Evolutionary conservation across 2,113 vertebrate genomes (phyloP), one percentile per base, ranked within the genome.

Genomic region (Cebidichthys violaceus): DNA sequence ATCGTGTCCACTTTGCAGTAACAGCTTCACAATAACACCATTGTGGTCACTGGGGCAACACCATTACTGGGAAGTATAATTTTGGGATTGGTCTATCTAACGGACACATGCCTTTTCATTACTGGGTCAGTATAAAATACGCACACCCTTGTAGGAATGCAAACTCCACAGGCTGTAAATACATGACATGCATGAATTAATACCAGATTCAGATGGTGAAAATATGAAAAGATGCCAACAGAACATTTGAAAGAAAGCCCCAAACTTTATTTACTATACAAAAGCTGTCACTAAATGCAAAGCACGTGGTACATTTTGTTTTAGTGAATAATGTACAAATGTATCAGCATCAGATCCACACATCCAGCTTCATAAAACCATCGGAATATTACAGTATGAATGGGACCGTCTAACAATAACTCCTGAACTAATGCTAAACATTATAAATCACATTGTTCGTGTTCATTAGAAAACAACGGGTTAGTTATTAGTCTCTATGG

Each of bases 201-300:
- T 17, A 77, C 0, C 45, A 43, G 17, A 75, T 33, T 62, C 41
- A 39, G 11, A 55, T 55, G n/a, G 14, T 77, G 8, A 69, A 67
- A 37, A 61, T 7, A 55, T 41, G n/a, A n/a, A n/a, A 33, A 3
- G 0, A 52, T n/a, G 15, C 20, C 4, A 37, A 20, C 0, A 17
- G 11, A 47, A 11, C 24, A 74, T 54, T 22, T 1, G 27, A n/a
- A 22, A 29, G 18, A 66, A 57, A 4, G 0, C 0, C 2, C 2
- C 0, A 17, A 18, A 24, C n/a, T 67, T 64, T 64, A 69, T 74
- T 74, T 20, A 3, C 4, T 9, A 20, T 31, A 65, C 11, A 73
- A 73, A 61, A 20, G 3, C 9, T n/a, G 31, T 20, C 15, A 20
- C 31, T 54, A 10, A 73, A 77, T 77, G 60, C n/a, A 61, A 71